A percentile compares a stretch with the other conserved stretches of the same genome.
These are phyloP conservation scores for Hucho hucho DNA, from an alignment of 2,113 vertebrate species.

Conservation along the genomic window DNA sequence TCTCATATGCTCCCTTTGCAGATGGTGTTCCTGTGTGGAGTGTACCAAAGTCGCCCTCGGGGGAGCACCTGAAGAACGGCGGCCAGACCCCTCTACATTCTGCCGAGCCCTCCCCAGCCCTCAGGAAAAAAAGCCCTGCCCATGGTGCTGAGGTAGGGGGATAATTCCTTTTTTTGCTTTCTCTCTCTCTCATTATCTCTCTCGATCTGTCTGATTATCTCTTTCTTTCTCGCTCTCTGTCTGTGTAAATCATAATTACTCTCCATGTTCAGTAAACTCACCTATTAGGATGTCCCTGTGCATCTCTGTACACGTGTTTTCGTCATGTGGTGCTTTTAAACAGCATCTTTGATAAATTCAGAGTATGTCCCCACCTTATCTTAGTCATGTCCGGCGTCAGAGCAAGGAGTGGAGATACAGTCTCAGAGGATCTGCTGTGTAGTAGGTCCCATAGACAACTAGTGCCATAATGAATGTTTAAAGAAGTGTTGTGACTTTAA, in stretches of 20 bases:
- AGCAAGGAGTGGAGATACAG: too few relatives aligned
- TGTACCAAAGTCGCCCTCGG: slow-evolving; percentile 85
- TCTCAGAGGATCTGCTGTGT: too few relatives aligned
- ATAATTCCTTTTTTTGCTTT: background rate
- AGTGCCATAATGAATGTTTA: too few relatives aligned
- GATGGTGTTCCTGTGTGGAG: slow-evolving; percentile 89
- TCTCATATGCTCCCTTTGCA: slow-evolving; percentile 67
- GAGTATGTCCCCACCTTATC: too few relatives aligned
- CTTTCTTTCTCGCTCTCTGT: background rate
- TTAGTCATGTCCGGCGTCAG: too few relatives aligned
- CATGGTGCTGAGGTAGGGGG: slow-evolving; percentile 81
- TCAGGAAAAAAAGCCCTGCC: slow-evolving; percentile 71
- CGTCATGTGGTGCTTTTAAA: too few relatives aligned
- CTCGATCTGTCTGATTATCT: background rate
- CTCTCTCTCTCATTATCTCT: background rate
- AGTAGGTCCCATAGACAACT: too few relatives aligned
- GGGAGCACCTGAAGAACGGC: slow-evolving; percentile 85
- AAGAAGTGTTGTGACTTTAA: too few relatives aligned
- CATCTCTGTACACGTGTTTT: too few relatives aligned
- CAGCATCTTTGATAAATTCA: too few relatives aligned
- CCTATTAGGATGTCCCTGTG: background rate
- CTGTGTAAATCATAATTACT: too few relatives aligned
- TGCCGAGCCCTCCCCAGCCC: slow-evolving; percentile 76
- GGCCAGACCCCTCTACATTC: slow-evolving; percentile 80
- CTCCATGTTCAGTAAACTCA: too few relatives aligned